phyloP scores from a whole-genome alignment of 2,888 invertebrate genomes.

The Ecliptopera silaceata region DNA sequence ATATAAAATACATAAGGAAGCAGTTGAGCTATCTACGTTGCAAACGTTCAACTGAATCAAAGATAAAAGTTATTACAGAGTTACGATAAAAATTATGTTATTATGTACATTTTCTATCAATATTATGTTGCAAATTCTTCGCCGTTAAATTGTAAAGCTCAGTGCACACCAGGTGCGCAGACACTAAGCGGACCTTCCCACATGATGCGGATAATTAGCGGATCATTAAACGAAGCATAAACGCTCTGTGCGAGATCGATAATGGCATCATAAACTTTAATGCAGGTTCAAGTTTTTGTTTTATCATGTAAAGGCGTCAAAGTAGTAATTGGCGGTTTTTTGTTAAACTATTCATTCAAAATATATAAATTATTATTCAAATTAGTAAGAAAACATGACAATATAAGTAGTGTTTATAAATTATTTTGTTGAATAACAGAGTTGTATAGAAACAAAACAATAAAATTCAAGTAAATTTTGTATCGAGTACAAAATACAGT shows the following conservation, averaged over 20 bases:
- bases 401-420: too few relatives aligned
- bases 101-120: not conserved
- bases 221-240: constrained; percentile 63
- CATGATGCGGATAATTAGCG: constrained; percentile 59
- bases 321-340: constrained; percentile 24
- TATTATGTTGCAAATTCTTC: constrained; percentile 21
- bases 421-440: too few relatives aligned
- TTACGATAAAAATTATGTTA: not conserved
- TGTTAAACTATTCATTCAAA: not conserved
- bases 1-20: too few relatives aligned
- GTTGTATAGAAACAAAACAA: not conserved
- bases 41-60: too few relatives aligned
- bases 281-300: constrained; percentile 35
- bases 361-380: not conserved
- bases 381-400: not conserved
- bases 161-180: constrained; percentile 24
- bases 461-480: not conserved
- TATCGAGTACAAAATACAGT: constrained; percentile 10
- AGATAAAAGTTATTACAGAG: not conserved
- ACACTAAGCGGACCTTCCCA: constrained; percentile 14
- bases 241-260: constrained; percentile 60
- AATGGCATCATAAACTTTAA: constrained; percentile 55
- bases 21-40: too few relatives aligned
- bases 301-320: constrained; percentile 30
- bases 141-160: constrained; percentile 16